Evolutionary conservation across 2,797 vertebrate genomes (phyloP).

Genomic region (Danio jaintianensis): DNA sequence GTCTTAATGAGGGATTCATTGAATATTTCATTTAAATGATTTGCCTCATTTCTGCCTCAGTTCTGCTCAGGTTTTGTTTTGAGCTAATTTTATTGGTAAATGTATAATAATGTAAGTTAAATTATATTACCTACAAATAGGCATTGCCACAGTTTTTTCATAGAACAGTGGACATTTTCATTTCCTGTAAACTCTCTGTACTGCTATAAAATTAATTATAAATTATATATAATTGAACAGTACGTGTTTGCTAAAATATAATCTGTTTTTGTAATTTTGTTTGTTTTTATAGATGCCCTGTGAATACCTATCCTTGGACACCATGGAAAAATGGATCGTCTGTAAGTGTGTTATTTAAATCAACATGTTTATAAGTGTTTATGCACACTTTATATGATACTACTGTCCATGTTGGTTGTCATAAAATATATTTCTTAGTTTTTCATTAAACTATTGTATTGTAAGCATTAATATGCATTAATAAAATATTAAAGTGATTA

Average conservation of each 20-base stretch:
- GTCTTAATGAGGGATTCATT: no score
- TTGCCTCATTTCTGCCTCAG: no score
- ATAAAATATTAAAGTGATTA: no score
- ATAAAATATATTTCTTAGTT: background rate
- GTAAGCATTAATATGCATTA: no score
- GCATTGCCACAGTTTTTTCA: background rate
- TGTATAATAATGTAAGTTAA: no score
- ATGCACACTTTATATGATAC: background rate
- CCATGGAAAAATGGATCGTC: slow-evolving; percentile 99
- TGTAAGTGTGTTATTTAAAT: slow-evolving; percentile 83
- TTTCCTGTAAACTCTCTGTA: background rate
- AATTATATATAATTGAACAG: no score
- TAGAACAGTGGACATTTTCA: no score
- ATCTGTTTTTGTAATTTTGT: background rate
- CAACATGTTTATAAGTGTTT: background rate
- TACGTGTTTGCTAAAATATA: background rate
- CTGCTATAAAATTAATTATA: background rate
- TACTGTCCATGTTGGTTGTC: background rate
- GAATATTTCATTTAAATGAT: no score
- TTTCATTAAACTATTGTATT: background rate
- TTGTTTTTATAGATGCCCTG: slow-evolving; percentile 89
- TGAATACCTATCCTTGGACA: slow-evolving; percentile 96
- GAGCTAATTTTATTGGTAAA: no score
- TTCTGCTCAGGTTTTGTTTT: no score
- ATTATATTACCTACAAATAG: no score